phyloP scores from a whole-genome alignment of 2,888 invertebrate species.

The Globia sparganii region DNA sequence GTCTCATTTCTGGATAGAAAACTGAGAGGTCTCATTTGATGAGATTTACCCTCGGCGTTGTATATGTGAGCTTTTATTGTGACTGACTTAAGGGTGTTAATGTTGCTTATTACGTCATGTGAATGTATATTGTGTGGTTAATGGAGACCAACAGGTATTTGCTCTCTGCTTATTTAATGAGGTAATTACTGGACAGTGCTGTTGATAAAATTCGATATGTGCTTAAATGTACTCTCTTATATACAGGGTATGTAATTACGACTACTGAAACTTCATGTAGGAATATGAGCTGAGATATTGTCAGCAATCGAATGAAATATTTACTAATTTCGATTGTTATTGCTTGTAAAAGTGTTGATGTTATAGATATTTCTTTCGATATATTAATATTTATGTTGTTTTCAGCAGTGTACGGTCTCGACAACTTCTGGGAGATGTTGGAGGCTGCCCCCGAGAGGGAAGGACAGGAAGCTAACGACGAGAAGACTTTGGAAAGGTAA shows the following conservation, averaged over 20 bases:
- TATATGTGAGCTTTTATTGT: conserved; percentile 70
- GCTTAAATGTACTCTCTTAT: conserved; percentile 11
- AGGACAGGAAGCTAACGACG: conserved; percentile 79
- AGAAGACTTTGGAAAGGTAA: conserved; percentile 86
- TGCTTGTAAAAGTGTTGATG: conserved; percentile 27
- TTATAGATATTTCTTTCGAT: conserved; percentile 1
- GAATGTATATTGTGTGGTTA: conserved; percentile 57
- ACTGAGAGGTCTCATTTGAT: conserved; percentile 53
- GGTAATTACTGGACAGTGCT: conserved; percentile 35
- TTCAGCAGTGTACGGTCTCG: conserved; percentile 84
- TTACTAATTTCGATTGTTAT: conserved; percentile 55
- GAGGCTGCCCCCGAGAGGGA: conserved; percentile 84
- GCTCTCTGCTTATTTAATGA: conserved; percentile 31
- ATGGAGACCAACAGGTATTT: conserved; percentile 48
- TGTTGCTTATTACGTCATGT: conserved; percentile 66
- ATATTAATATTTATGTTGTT: conserved; percentile 35
- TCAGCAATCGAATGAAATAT: conserved; percentile 47
- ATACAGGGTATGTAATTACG: conserved; percentile 6
- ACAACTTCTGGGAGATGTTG: conserved; percentile 87
- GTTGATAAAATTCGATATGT: conserved; percentile 33
- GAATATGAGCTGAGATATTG: conserved; percentile 8
- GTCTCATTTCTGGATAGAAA: conserved; percentile 63
- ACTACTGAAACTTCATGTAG: not conserved
- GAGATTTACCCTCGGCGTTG: conserved; percentile 44
- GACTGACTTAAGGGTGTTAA: conserved; percentile 38